Conservation (phyloP, 2,888 invertebrate genomes). For the Napeogenes sylphis region DNA sequence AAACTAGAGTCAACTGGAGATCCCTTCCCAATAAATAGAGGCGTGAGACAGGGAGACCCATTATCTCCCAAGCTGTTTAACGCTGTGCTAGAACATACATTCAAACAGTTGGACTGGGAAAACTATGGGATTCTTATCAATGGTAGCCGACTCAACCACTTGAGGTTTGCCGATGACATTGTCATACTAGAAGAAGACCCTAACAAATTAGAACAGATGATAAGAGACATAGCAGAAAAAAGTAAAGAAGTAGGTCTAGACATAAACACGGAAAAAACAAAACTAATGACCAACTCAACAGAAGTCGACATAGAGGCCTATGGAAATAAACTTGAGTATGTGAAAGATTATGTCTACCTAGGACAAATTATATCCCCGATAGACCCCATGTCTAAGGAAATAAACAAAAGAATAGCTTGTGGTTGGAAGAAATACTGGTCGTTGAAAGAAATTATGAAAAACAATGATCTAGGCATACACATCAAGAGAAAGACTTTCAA, state of each 20-base stretch:
- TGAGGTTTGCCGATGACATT: conserved; percentile 5
- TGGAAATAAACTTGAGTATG: conserved; percentile 1
- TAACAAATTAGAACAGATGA: not conserved
- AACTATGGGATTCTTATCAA: not conserved
- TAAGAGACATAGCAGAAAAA: conserved; percentile 3
- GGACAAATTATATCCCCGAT: conserved; percentile 22
- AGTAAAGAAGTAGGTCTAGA: conserved; percentile 5
- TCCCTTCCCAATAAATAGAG: conserved; percentile 7
- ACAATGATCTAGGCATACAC: too few species aligned
- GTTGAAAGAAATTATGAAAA: too few species aligned
- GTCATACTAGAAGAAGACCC: too few species aligned
- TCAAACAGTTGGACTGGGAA: conserved; percentile 7
- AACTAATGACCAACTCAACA: too few species aligned
- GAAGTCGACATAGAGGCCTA: too few species aligned
- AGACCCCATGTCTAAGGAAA: conserved; percentile 22
- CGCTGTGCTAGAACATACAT: not conserved
- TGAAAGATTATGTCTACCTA: conserved; percentile 10
- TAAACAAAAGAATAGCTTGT: conserved; percentile 18
- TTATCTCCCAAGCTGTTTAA: not conserved
- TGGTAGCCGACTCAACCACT: conserved; percentile 1
- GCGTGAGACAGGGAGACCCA: conserved; percentile 7
- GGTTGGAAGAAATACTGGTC: too few species aligned
- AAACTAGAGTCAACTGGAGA: conserved; percentile 4
- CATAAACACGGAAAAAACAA: conserved; percentile 6
- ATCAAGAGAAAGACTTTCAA: too few species aligned